These are phyloP conservation scores for Polymixis lichenea DNA, from an alignment of 2,888 invertebrate genomes.

Conservation along the genomic window DNA sequence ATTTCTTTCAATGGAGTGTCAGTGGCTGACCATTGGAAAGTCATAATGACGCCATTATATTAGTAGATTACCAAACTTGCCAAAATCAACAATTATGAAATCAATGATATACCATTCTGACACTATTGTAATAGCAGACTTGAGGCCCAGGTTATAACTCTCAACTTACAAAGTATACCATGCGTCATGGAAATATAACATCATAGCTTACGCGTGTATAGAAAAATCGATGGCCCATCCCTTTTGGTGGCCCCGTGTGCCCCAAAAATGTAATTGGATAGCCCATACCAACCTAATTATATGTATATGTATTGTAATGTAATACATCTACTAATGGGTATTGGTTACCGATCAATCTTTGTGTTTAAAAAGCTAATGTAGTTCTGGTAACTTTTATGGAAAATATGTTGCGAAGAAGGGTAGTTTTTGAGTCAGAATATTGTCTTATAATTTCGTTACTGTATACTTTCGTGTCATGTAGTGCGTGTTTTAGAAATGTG, in stretches of 20 bases:
- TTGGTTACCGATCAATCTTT: conserved; percentile 48
- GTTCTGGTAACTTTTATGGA: neutral
- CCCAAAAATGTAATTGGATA: conserved; percentile 63
- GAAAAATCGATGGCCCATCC: conserved; percentile 59
- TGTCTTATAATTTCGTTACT: neutral
- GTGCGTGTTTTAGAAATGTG: neutral
- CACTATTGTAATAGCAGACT: no score
- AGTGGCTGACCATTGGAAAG: no score
- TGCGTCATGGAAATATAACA: neutral
- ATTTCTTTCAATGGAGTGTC: no score
- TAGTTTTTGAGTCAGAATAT: neutral
- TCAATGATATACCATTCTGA: no score
- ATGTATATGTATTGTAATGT: conserved; percentile 23
- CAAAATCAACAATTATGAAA: no score
- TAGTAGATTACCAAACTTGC: no score
- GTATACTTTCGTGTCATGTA: neutral
- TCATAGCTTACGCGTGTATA: conserved; percentile 19
- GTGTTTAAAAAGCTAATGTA: conserved; percentile 35
- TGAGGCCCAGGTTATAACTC: no score
- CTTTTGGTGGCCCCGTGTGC: conserved; percentile 16
- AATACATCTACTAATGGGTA: conserved; percentile 43
- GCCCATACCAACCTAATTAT: conserved; percentile 41
- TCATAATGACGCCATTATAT: no score
- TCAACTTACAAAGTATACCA: neutral
- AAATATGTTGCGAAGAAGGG: neutral